phyloP scores from a whole-genome alignment of 2,113 vertebrate genomes.

The Ageneiosus marmoratus region DNA sequence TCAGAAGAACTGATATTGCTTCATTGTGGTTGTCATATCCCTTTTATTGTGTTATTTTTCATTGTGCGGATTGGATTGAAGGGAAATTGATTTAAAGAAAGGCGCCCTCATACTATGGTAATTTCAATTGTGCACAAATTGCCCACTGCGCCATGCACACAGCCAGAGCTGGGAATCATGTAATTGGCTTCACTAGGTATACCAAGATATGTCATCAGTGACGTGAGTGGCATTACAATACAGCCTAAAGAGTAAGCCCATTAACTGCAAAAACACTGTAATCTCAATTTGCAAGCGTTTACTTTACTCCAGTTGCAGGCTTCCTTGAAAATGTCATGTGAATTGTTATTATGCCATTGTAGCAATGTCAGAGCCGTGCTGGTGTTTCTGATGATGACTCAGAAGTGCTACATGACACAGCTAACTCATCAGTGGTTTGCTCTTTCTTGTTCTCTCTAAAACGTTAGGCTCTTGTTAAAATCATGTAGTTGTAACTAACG shows the following conservation, averaged over 20 bases:
- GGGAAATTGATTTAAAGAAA: conserved; percentile 50
- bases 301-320: background rate
- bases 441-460: conserved; percentile 2
- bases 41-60: conserved; percentile 50
- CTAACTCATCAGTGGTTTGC: conserved; percentile 20
- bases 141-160: conserved; percentile 28
- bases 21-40: conserved; percentile 45
- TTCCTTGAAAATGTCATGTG: conserved; percentile 11
- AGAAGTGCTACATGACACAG: conserved; percentile 30
- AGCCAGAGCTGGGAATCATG: conserved; percentile 39
- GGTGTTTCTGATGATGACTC: conserved; percentile 36
- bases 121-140: conserved; percentile 51
- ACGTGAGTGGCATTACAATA: conserved; percentile 10
- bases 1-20: conserved; percentile 49
- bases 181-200: conserved; percentile 54
- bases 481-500: conserved; percentile 6
- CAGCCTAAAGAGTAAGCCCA: conserved; percentile 30
- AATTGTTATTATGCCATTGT: conserved; percentile 42
- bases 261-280: conserved; percentile 45
- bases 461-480: conserved; percentile 27
- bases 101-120: conserved; percentile 43
- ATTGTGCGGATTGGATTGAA: conserved; percentile 48
- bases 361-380: conserved; percentile 13
- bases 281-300: conserved; percentile 42
- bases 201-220: conserved; percentile 53